phyloP scores from a whole-genome alignment of 2,113 vertebrate species.

The Poeciliopsis prolifica region DNA sequence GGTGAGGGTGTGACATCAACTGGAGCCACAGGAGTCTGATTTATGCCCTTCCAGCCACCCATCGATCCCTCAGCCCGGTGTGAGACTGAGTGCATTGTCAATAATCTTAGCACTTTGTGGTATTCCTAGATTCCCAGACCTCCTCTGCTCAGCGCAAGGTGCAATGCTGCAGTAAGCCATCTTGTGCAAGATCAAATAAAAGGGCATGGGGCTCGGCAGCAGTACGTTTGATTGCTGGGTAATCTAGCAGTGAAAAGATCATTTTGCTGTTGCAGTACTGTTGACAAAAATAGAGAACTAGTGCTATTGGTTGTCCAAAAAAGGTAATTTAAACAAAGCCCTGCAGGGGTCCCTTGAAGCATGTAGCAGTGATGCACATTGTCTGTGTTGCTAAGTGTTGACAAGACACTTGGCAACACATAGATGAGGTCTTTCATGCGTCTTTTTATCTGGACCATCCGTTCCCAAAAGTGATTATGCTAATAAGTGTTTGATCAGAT shows the following conservation, averaged over 20 bases:
- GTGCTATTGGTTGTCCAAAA: slow-evolving; percentile 43
- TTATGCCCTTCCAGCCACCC: slow-evolving; percentile 72
- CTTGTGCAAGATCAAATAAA: slow-evolving; percentile 64
- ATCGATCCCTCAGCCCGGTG: slow-evolving; percentile 67
- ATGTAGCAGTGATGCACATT: slow-evolving; percentile 66
- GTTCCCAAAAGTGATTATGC: slow-evolving; percentile 90
- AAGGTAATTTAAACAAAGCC: slow-evolving; percentile 54
- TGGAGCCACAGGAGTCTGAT: slow-evolving; percentile 70
- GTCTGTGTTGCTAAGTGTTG: slow-evolving; percentile 77
- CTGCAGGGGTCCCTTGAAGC: slow-evolving; percentile 53
- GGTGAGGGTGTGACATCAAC: slow-evolving; percentile 61
- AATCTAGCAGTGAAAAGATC: slow-evolving; percentile 33
- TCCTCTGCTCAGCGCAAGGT: slow-evolving; percentile 49
- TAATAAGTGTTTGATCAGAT: slow-evolving; percentile 96
- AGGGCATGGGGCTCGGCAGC: slow-evolving; percentile 34
- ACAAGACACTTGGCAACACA: slow-evolving; percentile 70
- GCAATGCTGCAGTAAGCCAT: slow-evolving; percentile 68
- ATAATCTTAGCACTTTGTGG: slow-evolving; percentile 77
- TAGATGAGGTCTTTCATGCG: slow-evolving; percentile 80
- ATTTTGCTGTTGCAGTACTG: slow-evolving; percentile 29
- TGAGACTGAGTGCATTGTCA: slow-evolving; percentile 78
- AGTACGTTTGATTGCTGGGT: slow-evolving; percentile 32
- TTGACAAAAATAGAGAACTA: slow-evolving; percentile 35
- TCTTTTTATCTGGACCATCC: slow-evolving; percentile 77
- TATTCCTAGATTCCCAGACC: slow-evolving; percentile 74